Evolutionary conservation across 2,113 vertebrate genomes (phyloP), one percentile per base, ranked within the genome.

Genomic region (Tylochromis polylepis): DNA sequence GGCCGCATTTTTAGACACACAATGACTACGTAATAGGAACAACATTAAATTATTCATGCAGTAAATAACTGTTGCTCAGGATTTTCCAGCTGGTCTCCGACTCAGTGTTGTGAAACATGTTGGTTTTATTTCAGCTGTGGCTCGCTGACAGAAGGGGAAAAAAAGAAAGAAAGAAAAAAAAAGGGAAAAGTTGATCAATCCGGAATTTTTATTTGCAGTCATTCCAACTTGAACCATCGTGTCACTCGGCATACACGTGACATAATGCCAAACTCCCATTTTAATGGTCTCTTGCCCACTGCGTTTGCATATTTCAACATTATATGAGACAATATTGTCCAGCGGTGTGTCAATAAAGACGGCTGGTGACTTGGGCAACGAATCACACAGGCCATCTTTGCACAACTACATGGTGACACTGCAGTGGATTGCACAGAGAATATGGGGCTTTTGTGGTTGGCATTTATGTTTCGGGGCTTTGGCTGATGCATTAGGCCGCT

Each of bases 341-440:
- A 20, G 86, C 78, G 49, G 88, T 79, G 88, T 85, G 88, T 86
- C 86, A 89, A 85, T 81, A 88, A 22, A 79, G 29, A 56, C 81
- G 31, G 49, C 22, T 59, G 51, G 8, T 24, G 75, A 65, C 53
- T 83, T 59, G 43, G 80, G 14, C 57, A 41, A 11, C 6, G 11
- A 57, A 55, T 83, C 58, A 24, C 70, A 27, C 34, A 3, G 51
- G 53, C 70, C 82, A 75, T 8, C 0, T 43, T 86, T 94, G 27
- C 70, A 12, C 53, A 81, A 85, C 8, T 5, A 22, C 1, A 1
- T 88, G 79, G 82, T 78, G 87, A 91, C 90, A 87, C 1, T 14
- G 20, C 60, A 65, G 34, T 11, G 6, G 2, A 1, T 6, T 65
- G 60, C 20, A 22, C 14, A 22, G 60, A 65, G 34, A 38, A 65